Evolutionary conservation across 2,113 vertebrate genomes (phyloP).

Genomic region (Gopherus evgoodei): DNA sequence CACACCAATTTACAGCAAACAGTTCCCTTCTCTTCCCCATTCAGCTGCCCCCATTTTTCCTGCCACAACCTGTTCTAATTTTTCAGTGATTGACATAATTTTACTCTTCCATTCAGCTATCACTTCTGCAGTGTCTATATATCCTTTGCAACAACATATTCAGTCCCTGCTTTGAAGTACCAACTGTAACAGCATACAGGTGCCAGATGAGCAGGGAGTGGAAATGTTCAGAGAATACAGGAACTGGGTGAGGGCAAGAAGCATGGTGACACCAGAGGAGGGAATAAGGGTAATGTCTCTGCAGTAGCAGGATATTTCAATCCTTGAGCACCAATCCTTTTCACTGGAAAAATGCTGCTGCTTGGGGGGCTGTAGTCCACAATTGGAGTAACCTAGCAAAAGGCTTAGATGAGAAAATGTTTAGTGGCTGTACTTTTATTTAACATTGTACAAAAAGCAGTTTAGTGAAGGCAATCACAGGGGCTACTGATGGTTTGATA

Average conservation of each 20-base stretch:
- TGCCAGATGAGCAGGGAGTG: background rate
- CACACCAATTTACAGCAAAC: background rate
- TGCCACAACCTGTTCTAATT: background rate
- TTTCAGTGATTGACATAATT: background rate
- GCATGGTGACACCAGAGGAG: background rate
- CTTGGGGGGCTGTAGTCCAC: fast-evolving
- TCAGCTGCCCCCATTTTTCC: background rate
- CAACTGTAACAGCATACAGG: background rate
- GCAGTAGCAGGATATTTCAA: background rate
- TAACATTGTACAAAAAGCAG: background rate
- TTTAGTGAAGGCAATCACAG: background rate
- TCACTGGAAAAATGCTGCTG: background rate
- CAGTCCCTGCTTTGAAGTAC: background rate
- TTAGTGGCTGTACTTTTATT: background rate
- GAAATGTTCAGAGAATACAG: background rate
- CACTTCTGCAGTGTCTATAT: background rate
- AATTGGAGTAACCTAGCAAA: background rate
- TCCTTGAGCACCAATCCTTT: background rate
- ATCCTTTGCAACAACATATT: background rate
- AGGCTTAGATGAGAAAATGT: background rate
- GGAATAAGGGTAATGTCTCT: background rate
- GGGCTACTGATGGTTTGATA: background rate
- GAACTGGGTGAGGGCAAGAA: fast-evolving
- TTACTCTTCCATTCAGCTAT: background rate
- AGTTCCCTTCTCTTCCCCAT: background rate